Conservation (phyloP, 2,113 vertebrate genomes). For the Bagarius yarrelli region DNA sequence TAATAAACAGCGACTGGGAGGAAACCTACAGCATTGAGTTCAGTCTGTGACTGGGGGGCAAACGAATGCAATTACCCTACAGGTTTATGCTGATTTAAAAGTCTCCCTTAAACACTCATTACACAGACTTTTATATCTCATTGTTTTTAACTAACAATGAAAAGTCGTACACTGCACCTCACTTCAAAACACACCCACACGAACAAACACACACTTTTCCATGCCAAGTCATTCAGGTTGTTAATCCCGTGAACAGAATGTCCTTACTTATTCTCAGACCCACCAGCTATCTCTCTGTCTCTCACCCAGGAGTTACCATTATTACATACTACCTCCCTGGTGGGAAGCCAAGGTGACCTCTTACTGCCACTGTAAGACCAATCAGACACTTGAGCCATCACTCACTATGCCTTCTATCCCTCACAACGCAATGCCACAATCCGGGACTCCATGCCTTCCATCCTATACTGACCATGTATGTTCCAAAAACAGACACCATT, state of each 20-base stretch:
- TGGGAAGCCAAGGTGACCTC: conserved; percentile 23
- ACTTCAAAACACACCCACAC: not conserved
- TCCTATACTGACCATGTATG: conserved; percentile 38
- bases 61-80: not conserved
- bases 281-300: conserved; percentile 18
- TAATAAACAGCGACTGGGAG: not conserved
- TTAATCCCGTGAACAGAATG: conserved; percentile 35
- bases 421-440: conserved; percentile 24
- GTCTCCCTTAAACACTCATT: not conserved
- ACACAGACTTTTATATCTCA: not conserved
- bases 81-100: not conserved
- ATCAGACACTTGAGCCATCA: conserved; percentile 53
- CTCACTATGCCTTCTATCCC: conserved; percentile 9
- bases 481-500: conserved; percentile 49
- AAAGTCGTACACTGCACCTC: not conserved
- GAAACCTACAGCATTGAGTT: not conserved
- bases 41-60: not conserved
- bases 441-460: conserved; percentile 36
- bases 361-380: conserved; percentile 41
- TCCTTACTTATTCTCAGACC: conserved; percentile 39
- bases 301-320: conserved; percentile 19
- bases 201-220: conserved; percentile 12
- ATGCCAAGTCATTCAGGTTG: conserved; percentile 22
- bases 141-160: not conserved
- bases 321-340: conserved; percentile 1